Percentiles rank a stretch among this genome's conserved stretches.
phyloP scores from a whole-genome alignment of 2,888 invertebrate genomes.

The Podabrus alpinus region DNA sequence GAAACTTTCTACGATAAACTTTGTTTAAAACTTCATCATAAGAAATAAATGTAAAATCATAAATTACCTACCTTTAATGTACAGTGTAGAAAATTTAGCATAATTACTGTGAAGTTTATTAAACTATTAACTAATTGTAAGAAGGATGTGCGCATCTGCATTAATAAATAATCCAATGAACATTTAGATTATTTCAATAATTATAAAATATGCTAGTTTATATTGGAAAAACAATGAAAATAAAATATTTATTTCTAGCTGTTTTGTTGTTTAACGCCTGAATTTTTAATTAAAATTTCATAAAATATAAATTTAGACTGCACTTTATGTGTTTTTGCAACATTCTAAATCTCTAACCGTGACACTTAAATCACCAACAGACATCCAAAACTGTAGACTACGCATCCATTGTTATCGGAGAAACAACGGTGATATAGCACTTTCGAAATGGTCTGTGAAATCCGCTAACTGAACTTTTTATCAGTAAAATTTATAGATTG shows the following conservation, averaged over 20 bases:
- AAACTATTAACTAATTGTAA: neutral
- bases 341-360: constrained; percentile 15
- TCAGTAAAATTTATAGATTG: constrained; percentile 30
- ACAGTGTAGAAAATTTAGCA: neutral
- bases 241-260: no score
- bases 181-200: no score
- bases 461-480: constrained; percentile 28
- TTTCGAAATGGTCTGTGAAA: constrained; percentile 24
- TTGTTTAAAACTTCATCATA: neutral
- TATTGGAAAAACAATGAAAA: no score
- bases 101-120: neutral
- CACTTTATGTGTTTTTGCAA: constrained; percentile 12
- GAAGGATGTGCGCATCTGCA: neutral
- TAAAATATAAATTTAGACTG: constrained; percentile 8
- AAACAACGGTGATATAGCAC: constrained; percentile 24
- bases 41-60: neutral
- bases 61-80: neutral
- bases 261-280: neutral
- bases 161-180: no score
- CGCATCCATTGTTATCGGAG: constrained; percentile 24
- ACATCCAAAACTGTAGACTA: constrained; percentile 23
- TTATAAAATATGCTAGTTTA: no score
- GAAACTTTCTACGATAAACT: neutral
- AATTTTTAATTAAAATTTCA: neutral
- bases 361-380: constrained; percentile 22